Evolutionary conservation across 2,888 invertebrate genomes (phyloP), one percentile per base, ranked within the genome.

Genomic region (Pachydiplax longipennis): DNA sequence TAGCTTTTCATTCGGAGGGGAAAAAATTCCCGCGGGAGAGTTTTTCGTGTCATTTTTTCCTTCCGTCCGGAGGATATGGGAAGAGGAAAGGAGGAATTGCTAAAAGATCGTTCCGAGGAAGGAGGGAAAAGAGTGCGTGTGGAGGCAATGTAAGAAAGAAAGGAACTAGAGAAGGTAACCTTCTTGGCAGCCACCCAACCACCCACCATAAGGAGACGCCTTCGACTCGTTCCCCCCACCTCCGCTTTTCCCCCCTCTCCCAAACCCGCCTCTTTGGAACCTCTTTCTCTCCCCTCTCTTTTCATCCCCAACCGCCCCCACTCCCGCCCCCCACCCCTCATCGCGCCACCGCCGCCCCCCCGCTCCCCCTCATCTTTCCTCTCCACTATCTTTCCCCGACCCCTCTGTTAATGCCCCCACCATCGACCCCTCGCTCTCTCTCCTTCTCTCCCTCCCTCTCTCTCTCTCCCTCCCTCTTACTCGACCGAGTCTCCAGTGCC

Each of bases 311-410:
- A 92, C 92, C 91, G 91, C 91, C 92, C 91, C 91, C 91, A 92
- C 91, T 92, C 81, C 91, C 90, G 65, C 91, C 92, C 91, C 91
- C 91, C 91, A 92, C 91, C 92, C 92, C 91, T 92, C 92, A 90
- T 37, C 87, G 58, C 65, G 35, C 58, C 83, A 35, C 83, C 83
- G 58, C 58, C 37, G 25, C n/a, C 61, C 87, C n/a, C 61, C n/a
- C 83, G 31, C 37, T 35, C 37, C 82, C 82, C 73, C 73, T 73
- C 73, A 73, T 73, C 73, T 73, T 73, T 82, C 82, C 82, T 82
- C 82, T 44, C 48, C 44, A 40, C 82, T 61, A 87, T 87, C 87
- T 87, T 87, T 87, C 61, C 58, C 83, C 61, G 31, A n/a, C 87
- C 87, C 61, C 65, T 87, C 58, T 61, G 61, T 65, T 61, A 87